phyloP scores from a whole-genome alignment of 1,140 invertebrate species.

The Brachionus paranguensis region DNA sequence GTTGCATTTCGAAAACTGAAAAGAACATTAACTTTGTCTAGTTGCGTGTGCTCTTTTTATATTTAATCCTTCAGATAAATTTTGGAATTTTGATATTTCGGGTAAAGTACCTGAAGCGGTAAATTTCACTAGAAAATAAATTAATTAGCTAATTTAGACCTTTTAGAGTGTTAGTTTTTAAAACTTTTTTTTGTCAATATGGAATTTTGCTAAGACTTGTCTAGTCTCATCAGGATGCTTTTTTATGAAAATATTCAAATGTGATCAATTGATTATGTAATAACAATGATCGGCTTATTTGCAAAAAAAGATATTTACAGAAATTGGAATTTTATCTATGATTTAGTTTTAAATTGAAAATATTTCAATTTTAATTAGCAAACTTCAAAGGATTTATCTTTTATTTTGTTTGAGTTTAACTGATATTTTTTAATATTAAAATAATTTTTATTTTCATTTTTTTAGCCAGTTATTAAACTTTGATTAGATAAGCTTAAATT shows the following conservation, averaged over 20 bases:
- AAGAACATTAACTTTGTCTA: slow-evolving; percentile 11
- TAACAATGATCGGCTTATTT: background rate
- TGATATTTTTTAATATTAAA: too few species aligned
- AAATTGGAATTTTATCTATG: background rate
- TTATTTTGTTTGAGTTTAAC: too few species aligned
- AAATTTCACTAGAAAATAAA: background rate
- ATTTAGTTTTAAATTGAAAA: background rate
- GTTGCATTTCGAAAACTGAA: slow-evolving; percentile 26
- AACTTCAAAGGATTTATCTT: background rate
- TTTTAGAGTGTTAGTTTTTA: background rate
- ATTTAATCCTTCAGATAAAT: slow-evolving; percentile 36
- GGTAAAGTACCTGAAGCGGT: background rate
- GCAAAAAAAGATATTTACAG: background rate
- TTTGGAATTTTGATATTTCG: background rate
- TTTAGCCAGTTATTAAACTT: too few species aligned
- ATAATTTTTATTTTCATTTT: too few species aligned
- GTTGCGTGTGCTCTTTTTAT: background rate
- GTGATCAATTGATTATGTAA: background rate
- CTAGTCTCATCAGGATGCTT: background rate
- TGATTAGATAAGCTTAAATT: too few species aligned
- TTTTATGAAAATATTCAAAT: background rate
- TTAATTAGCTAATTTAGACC: slow-evolving; percentile 6
- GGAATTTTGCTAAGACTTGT: background rate
- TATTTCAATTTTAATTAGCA: background rate
- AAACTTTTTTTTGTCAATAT: background rate